Evolutionary conservation across 1,140 invertebrate species (phyloP).

Genomic region (Drosophila nigrodunni): DNA sequence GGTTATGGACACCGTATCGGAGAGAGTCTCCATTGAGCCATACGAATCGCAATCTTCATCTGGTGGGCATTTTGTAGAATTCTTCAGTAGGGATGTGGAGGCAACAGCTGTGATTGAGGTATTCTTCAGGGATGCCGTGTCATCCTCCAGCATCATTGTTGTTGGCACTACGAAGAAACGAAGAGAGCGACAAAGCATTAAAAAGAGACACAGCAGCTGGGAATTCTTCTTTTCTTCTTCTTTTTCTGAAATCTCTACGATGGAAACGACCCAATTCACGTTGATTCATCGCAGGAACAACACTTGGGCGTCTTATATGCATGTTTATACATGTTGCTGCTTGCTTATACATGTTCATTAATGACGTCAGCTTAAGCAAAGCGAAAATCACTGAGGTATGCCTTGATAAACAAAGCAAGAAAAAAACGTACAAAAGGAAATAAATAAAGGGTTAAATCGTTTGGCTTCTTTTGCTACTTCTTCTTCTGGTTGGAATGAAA

Average conservation of each 20-base stretch:
- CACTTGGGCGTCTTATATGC: background rate
- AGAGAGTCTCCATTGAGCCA: constrained; percentile 66
- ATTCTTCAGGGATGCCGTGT: constrained; percentile 19
- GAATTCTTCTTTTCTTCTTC: background rate
- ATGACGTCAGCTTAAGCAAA: constrained; percentile 13
- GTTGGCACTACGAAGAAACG: constrained; percentile 10
- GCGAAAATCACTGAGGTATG: constrained; percentile 14
- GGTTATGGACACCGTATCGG: constrained; percentile 91
- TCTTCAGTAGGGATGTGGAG: background rate
- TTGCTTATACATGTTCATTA: background rate
- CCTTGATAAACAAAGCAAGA: background rate
- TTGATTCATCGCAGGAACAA: constrained; percentile 16
- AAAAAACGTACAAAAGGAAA: background rate
- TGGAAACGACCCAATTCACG: constrained; percentile 6
- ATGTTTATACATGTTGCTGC: background rate
- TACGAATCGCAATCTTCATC: constrained; percentile 84
- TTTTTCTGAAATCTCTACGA: background rate
- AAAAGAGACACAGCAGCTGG: background rate
- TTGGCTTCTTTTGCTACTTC: constrained; percentile 27
- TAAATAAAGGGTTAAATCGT: constrained; percentile 33
- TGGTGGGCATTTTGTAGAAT: constrained; percentile 5
- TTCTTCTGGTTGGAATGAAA: background rate
- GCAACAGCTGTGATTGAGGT: constrained; percentile 14
- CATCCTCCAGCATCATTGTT: constrained; percentile 41
- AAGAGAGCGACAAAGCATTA: background rate